These are phyloP conservation scores for Cephus rjabovi DNA, from an alignment of 2,888 invertebrate genomes.

Conservation along the genomic window DNA sequence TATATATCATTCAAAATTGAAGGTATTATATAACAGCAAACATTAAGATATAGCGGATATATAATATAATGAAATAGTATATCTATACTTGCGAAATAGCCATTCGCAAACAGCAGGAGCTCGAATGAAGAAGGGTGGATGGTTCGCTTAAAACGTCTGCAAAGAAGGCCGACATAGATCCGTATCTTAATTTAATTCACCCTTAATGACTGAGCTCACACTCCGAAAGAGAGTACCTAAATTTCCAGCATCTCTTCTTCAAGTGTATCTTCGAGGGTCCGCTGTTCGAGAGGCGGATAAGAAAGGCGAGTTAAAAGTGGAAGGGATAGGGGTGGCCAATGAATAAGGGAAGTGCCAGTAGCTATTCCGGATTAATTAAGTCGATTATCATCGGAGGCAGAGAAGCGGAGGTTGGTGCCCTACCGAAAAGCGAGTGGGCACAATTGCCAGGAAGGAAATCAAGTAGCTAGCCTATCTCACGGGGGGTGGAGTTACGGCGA, in stretches of 20 bases:
- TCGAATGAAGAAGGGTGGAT: constrained; percentile 2
- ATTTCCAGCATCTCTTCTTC: constrained; percentile 20
- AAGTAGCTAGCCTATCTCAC: constrained; percentile 41
- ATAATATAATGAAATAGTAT: neutral
- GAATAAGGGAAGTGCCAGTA: neutral
- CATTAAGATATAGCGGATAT: neutral
- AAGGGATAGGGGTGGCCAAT: neutral
- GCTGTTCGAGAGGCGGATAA: neutral
- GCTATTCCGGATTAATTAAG: constrained; percentile 20
- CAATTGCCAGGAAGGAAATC: constrained; percentile 33
- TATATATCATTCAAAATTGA: neutral
- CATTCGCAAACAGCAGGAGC: neutral
- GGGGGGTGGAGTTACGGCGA: constrained; percentile 27
- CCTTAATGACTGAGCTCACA: constrained; percentile 14
- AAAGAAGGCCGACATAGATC: constrained; percentile 19
- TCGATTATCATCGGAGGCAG: constrained; percentile 17
- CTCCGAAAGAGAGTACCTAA: constrained; percentile 8
- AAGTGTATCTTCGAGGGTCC: neutral
- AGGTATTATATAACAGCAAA: neutral
- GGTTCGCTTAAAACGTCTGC: constrained; percentile 13
- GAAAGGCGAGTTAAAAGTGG: neutral
- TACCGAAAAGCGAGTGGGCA: neutral
- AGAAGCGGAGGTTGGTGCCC: neutral
- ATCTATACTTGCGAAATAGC: neutral
- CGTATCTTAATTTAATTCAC: constrained; percentile 23